Base-by-base conservation (phyloP, 2,888 invertebrate species). In the Ceratothoa steindachneri region DNA sequence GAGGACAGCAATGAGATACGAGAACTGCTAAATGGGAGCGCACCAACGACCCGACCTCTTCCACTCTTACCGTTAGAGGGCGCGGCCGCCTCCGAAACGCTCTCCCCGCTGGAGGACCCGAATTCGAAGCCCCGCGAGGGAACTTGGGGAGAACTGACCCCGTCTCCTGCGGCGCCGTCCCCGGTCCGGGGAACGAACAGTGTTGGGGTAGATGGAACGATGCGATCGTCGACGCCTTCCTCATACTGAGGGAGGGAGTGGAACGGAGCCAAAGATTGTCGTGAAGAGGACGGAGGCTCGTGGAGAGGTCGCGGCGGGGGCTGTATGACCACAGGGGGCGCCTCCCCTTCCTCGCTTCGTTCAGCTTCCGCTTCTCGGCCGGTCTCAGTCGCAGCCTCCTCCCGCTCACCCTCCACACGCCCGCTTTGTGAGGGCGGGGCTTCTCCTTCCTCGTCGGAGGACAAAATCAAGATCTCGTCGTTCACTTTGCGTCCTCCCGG, bases 161-260 rank as follows among this genome's bases (percentile, higher is more conserved):
- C 94, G 84, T 95, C 93, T 24, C 60, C 60, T 52, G 93, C 93
- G 85, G 93, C 93, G 71, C 93, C 93, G 84, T 95, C 94, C 77
- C 88, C 90, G 77, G 93, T 87, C 75, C 92, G 86, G 2, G 93
- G 93, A 64, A 92, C 90, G 83, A 91, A 92, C 29, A 95, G 86
- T 2, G 94, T 93, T 22, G 95, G 93, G 12, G 95, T 94, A 74
- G 93, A 92, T 19, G 95, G 95, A 31, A 95, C 94, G 81, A 94
- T 94, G 81, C 92, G 87, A 80, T 91, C 91, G 82, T 90, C 91
- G 15, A 88, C 88, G 12, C 88, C 88, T 81, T 90, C 90, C 84
- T 93, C 77, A 71, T 77, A 73, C 12, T 77, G 71, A 19, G 73
- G 73, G 2, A 77, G 41, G 24, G 73, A 73, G 27, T 30, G 73